phyloP scores from a whole-genome alignment of 1,140 invertebrate genomes.

The Mamestra configurata region DNA sequence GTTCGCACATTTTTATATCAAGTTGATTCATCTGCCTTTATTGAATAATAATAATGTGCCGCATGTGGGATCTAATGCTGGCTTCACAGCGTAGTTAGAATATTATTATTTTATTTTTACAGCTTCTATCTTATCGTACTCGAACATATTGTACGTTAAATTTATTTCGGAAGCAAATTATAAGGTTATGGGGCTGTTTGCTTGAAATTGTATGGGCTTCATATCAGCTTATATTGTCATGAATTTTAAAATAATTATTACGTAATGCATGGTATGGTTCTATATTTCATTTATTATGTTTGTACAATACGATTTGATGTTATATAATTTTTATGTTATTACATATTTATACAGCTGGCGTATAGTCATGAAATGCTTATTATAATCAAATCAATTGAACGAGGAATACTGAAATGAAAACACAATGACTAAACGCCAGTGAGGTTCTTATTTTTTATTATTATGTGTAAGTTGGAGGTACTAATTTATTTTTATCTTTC shows the following conservation, averaged over 20 bases:
- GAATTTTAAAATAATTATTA: slow-evolving; percentile 46
- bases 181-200: slow-evolving; percentile 56
- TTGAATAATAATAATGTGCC: slow-evolving; percentile 20
- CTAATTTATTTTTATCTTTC: slow-evolving; percentile 86
- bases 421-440: slow-evolving; percentile 62
- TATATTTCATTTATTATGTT: slow-evolving; percentile 54
- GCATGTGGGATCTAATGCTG: slow-evolving; percentile 27
- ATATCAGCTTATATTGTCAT: slow-evolving; percentile 57
- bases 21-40: slow-evolving; percentile 18
- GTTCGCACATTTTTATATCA: slow-evolving; percentile 7
- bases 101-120: slow-evolving; percentile 30
- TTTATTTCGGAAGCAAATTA: slow-evolving; percentile 38
- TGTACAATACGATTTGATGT: slow-evolving; percentile 45
- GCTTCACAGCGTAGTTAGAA: slow-evolving; percentile 19
- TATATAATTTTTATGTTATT: slow-evolving; percentile 54
- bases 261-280: slow-evolving; percentile 51
- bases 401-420: slow-evolving; percentile 7
- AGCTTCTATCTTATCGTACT: slow-evolving; percentile 13
- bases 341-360: slow-evolving; percentile 58
- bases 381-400: slow-evolving; percentile 29
- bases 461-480: slow-evolving; percentile 75
- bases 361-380: slow-evolving; percentile 53
- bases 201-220: slow-evolving; percentile 60
- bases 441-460: slow-evolving; percentile 58
- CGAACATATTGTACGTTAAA: slow-evolving; percentile 26